Evolutionary conservation across 2,888 invertebrate species (phyloP), one percentile per base, ranked within the genome.

Genomic region (Lithophane socia): DNA sequence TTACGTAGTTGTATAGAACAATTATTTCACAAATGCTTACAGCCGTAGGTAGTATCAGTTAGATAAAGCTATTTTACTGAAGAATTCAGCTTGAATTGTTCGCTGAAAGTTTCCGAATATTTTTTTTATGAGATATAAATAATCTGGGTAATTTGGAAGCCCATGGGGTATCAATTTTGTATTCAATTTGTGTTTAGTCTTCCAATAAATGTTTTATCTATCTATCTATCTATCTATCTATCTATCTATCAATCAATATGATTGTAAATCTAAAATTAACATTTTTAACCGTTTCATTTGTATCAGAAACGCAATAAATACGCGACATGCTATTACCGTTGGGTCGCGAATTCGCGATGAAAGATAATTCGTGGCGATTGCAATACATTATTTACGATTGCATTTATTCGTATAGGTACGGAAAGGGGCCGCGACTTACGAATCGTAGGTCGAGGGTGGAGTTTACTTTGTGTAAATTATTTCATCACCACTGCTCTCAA

Each of bases 321-420:
- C 71, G 67, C 78, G 66, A 79, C 82, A 61, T 67, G 68, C 76
- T 77, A 86, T 76, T 77, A 87, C 75, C 61, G 69, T 73, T 44
- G 70, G 24, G 24, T 58, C 72, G 73, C 82, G 82, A 86, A 24
- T 21, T 58, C 72, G 73, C 82, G 82, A 84, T 84, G 79, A 86
- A 77, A 76, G 77, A 87, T 83, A 75, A 77, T 73, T 77, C 65
- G 71, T 42, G 67, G 69, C 24, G 74, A 78, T 87, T 78, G 75
- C 68, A 52, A 81, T 83, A 79, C 80, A 79, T 83, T 87, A 82
- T 86, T 85, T 81, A 81, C 75, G 78, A 79, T 75, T 77, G 85
- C 71, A 77, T 86, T 84, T 72, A 84, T 72, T 77, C 29, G 65
- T 42, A 68, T 71, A n/a, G n/a, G n/a, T n/a, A 47, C 13, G 58